Evolutionary conservation across 2,113 vertebrate species (phyloP), one percentile per base, ranked within the genome.

Genomic region (Chamaea fasciata): DNA sequence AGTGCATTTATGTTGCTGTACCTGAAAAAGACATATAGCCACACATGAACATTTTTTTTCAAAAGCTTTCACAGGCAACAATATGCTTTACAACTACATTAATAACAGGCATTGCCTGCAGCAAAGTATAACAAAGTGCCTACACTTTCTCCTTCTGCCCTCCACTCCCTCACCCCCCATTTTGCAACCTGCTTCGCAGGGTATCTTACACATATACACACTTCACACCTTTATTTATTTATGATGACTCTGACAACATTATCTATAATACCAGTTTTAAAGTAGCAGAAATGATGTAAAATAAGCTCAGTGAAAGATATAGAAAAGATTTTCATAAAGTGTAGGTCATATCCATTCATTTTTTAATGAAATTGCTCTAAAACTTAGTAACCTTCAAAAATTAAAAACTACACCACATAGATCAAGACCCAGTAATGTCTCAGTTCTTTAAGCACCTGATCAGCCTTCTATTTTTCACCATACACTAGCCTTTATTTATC

Each of bases 1-100:
- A 39, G 37, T 21, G 35, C 91, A 91, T 62, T 92, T 90, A 74
- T 52, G 60, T 79, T 78, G 81, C 88, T 89, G 37, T 86, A 86
- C 74, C 93, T 94, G 74, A 83, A 86, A 76, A 91, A 27, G 37
- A 59, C 14, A 64, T 21, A 15, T 12, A 70, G 33, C 31, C 19
- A 33, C 26, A 47, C 3, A 14, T 1, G 13, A 85, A 59, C 27
- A 16, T 53, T 85, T 46, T 49, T 74, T 85, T 41, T 55, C 37
- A 11, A 70, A 84, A 79, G 15, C 17, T 87, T 89, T 95, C n/a
- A 57, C 57, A 52, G 44, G 78, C 23, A 17, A 41, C 7, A 11
- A 46, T 41, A 59, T 52, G 24, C 47, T 44, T 83, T 57, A 31
- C 55, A 77, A 9, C 31, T 35, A 6, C 35, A 11, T 60, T 47